Evolutionary conservation across 2,797 vertebrate genomes (phyloP), one percentile per base, ranked within the genome.

Genomic region (Balearica regulorum): DNA sequence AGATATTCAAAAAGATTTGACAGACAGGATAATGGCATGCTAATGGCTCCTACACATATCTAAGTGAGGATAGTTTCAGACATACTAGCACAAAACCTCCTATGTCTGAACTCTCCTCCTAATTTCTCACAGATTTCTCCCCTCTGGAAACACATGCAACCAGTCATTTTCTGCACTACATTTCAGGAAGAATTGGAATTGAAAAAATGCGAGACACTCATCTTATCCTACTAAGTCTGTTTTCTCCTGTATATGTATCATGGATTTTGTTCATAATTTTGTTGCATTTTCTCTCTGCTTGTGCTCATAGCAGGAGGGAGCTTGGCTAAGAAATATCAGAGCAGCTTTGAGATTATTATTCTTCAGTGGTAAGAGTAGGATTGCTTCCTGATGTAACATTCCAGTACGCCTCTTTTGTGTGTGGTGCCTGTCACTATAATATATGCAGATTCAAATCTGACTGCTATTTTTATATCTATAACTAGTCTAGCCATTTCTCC

Each of bases 321-420:
- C 6, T 87, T 93, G 39, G 22, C 31, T 94, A 86, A 84, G 39
- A 91, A 84, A 71, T 62, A 69, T 29, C 54, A 72, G n/a, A 86
- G 39, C 28, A 86, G 48, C 18, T 93, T 88, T 89, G 46, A 69
- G 44, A 88, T 91, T 93, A 93, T 79, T 94, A 55, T 87, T 94
- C 51, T 87, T 87, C 64, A 76, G 58, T 70, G 48, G 35, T 65
- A 91, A 90, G 20, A 43, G 48, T 13, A 94, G 29, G 61, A 94
- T 76, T 91, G 12, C 15, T 96, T 89, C 62, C 70, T 87, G 43
- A 84, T 84, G 43, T 62, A 92, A n/a, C 75, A 60, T 91, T 94
- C 22, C 73, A 95, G 55, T 72, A 90, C 21, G 55, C 21, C 41
- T 79, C n/a, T 78, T 83, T 64, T 81, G 7, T 78, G 46, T 86